Conservation (phyloP, 2,888 invertebrate species). For the Nymphalis polychloros region DNA sequence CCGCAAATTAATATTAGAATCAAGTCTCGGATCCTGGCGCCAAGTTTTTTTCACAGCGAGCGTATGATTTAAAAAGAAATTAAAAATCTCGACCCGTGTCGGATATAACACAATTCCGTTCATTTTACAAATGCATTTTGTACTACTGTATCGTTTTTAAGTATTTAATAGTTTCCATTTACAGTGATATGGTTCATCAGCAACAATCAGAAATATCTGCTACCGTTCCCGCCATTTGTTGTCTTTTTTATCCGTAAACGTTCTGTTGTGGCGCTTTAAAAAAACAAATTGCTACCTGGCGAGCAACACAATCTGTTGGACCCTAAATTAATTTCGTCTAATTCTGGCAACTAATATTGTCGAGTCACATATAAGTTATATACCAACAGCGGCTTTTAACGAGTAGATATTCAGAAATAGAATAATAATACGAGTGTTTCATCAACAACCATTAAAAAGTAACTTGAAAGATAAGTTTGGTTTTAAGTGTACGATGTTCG, state of each 20-base stretch:
- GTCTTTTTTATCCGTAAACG: conserved; percentile 51
- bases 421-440: conserved; percentile 67
- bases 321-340: conserved; percentile 75
- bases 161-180: conserved; percentile 58
- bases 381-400: conserved; percentile 68
- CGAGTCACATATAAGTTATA: conserved; percentile 67
- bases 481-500: conserved; percentile 17
- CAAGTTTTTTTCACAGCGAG: conserved; percentile 47
- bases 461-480: conserved; percentile 71
- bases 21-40: conserved; percentile 54
- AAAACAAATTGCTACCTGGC: conserved; percentile 68
- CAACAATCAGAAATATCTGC: conserved; percentile 70
- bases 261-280: conserved; percentile 49
- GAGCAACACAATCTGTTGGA: conserved; percentile 56
- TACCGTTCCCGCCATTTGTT: conserved; percentile 68
- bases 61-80: conserved; percentile 43
- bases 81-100: conserved; percentile 48
- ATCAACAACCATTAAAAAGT: conserved; percentile 69
- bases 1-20: conserved; percentile 41
- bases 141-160: conserved; percentile 45
- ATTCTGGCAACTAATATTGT: conserved; percentile 63
- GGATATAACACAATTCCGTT: conserved; percentile 51
- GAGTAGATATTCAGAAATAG: conserved; percentile 45
- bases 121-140: conserved; percentile 58
- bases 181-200: conserved; percentile 66